Conservation (phyloP, 2,797 vertebrate species). For the Sylvia borin region DNA sequence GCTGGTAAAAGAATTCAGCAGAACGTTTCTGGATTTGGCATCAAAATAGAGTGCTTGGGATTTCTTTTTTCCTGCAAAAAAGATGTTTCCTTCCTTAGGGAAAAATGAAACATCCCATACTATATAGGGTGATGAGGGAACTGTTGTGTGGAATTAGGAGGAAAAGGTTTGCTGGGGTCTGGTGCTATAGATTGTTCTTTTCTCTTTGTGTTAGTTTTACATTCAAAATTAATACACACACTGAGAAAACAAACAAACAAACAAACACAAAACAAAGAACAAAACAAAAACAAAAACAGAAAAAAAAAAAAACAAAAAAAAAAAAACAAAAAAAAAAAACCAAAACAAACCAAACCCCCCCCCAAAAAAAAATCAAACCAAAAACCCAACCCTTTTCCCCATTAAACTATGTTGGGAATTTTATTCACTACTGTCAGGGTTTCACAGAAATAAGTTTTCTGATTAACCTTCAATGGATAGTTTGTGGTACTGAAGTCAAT, state of each 20-base stretch:
- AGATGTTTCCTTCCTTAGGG: not conserved
- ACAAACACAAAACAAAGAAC: too few species aligned
- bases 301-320: too few species aligned
- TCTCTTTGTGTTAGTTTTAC: not conserved
- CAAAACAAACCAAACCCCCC: too few species aligned
- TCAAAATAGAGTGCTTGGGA: accelerated
- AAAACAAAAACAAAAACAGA: too few species aligned
- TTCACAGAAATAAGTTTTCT: not conserved
- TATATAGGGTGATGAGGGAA: not conserved
- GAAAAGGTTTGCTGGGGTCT: not conserved
- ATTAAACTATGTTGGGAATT: not conserved
- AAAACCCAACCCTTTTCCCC: accelerated
- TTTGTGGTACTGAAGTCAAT: not conserved
- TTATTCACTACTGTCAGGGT: not conserved
- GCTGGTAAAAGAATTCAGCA: not conserved
- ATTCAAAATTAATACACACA: not conserved
- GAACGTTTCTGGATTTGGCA: not conserved
- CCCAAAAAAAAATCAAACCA: too few species aligned
- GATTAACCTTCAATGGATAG: not conserved
- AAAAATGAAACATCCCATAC: not conserved
- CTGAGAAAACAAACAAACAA: too few species aligned
- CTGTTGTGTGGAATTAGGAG: not conserved
- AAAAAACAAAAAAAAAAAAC: too few species aligned
- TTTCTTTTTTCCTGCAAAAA: accelerated
- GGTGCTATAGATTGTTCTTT: not conserved